phyloP scores from a whole-genome alignment of 2,888 invertebrate genomes.

The Ellobium chinense region DNA sequence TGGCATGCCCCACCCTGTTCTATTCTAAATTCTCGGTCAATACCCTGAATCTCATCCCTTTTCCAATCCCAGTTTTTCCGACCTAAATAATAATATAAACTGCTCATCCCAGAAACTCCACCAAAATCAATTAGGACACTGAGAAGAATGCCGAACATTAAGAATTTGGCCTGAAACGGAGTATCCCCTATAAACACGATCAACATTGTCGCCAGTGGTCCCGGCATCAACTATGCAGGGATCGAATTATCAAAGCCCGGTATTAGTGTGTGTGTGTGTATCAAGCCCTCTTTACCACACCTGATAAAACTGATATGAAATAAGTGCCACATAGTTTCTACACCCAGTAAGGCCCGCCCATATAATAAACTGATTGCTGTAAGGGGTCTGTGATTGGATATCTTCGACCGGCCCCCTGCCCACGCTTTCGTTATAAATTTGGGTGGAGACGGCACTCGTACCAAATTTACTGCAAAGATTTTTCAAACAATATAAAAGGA shows the following conservation, averaged over 20 bases:
- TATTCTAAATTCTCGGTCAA: too few relatives aligned
- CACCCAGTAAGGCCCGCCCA: not conserved
- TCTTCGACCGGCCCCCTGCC: not conserved
- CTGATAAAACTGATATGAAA: not conserved
- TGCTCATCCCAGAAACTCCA: not conserved
- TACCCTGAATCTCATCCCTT: too few relatives aligned
- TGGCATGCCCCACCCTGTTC: too few relatives aligned
- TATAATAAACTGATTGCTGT: too few relatives aligned
- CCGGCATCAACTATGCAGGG: constrained; percentile 5
- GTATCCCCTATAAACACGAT: not conserved
- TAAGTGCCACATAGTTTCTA: constrained; percentile 14
- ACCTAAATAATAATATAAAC: too few relatives aligned
- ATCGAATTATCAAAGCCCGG: constrained; percentile 8
- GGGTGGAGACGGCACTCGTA: too few relatives aligned
- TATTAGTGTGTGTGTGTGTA: constrained; percentile 25
- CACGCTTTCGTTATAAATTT: not conserved
- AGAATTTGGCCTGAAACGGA: not conserved
- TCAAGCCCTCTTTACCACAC: not conserved
- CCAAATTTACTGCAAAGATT: too few relatives aligned
- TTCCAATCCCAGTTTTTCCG: not conserved
- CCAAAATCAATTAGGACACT: not conserved
- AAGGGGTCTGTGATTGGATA: constrained; percentile 22
- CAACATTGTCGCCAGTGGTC: not conserved
- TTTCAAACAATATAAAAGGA: too few relatives aligned
- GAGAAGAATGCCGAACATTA: not conserved